Evolutionary conservation across 2,797 vertebrate genomes (phyloP).

Genomic region (Galago senegalensis): DNA sequence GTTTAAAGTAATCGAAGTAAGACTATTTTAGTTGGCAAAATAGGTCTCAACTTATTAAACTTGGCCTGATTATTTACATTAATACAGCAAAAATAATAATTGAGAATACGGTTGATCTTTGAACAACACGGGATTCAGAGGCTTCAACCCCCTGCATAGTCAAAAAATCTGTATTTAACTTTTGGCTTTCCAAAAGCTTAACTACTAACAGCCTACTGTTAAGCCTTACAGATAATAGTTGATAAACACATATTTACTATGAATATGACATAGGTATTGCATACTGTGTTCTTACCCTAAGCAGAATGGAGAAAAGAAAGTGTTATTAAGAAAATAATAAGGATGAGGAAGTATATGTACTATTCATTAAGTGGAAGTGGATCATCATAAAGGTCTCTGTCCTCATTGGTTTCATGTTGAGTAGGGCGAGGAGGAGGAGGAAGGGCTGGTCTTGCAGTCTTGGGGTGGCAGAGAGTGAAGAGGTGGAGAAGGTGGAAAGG

Average conservation of each 20-base stretch:
- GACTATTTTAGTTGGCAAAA: slow-evolving; percentile 22
- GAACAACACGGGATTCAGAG: background rate
- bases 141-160: background rate
- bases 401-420: background rate
- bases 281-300: background rate
- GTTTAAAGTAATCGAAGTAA: background rate
- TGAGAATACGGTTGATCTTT: background rate
- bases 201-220: background rate
- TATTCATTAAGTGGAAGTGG: background rate
- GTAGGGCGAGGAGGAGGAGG: background rate
- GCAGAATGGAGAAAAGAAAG: background rate
- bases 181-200: background rate
- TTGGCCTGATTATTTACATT: slow-evolving; percentile 21
- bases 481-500: background rate
- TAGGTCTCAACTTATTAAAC: slow-evolving; percentile 2
- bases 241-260: background rate
- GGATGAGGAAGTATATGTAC: background rate
- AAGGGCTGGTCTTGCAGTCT: background rate
- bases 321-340: background rate
- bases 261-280: background rate
- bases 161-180: background rate
- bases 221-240: background rate
- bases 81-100: background rate
- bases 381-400: background rate
- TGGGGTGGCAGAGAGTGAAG: background rate